Evolutionary conservation across 2,113 vertebrate genomes (phyloP).

Genomic region (Fregetta grallaria): DNA sequence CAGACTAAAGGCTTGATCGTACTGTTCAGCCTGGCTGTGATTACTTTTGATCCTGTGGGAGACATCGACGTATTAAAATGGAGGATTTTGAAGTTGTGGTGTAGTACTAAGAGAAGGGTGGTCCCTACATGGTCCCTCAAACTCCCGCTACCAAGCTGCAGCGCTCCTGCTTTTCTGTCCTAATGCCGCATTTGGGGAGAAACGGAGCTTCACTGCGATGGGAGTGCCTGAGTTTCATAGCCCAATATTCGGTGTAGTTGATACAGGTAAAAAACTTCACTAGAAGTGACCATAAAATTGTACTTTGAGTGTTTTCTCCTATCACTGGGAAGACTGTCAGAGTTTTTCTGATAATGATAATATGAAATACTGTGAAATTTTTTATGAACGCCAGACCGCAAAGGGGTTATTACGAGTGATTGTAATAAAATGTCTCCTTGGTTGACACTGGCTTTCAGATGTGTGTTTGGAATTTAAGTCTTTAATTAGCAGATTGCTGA

Average conservation of each 20-base stretch:
- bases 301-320: background rate
- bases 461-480: background rate
- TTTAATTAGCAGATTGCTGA: background rate
- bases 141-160: background rate
- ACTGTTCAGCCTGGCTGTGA: background rate
- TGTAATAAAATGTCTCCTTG: background rate
- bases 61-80: background rate
- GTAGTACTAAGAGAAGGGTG: background rate
- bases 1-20: background rate
- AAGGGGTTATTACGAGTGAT: background rate
- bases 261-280: background rate
- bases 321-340: background rate
- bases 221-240: background rate
- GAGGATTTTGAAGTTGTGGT: background rate
- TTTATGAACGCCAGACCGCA: fast-evolving
- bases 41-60: conserved; percentile 44
- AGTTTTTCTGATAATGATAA: background rate
- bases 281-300: background rate
- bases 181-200: fast-evolving
- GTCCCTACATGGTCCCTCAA: background rate
- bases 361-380: background rate
- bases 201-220: fast-evolving
- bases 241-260: fast-evolving
- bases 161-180: background rate
- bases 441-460: background rate